These are phyloP conservation scores for Tachuris rubrigastra DNA, from an alignment of 2,113 vertebrate genomes.

Conservation along the genomic window DNA sequence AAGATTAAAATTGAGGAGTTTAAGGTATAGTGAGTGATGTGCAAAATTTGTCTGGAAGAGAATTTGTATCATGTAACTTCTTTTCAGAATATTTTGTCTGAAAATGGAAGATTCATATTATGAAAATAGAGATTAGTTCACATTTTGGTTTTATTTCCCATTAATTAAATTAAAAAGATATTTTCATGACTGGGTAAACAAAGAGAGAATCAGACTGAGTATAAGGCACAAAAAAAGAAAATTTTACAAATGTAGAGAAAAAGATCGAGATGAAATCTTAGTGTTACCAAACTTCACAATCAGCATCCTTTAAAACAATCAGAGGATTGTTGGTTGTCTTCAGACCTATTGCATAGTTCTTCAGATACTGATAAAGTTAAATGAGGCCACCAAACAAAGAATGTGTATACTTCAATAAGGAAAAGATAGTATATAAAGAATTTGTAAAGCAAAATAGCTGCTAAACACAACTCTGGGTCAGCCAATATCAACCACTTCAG, in stretches of 20 bases:
- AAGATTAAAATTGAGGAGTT: not conserved
- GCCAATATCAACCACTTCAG: not conserved
- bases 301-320: not conserved
- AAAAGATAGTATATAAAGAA: not conserved
- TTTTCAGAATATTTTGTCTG: not conserved
- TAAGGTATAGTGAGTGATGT: not conserved
- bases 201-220: not conserved
- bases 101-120: not conserved
- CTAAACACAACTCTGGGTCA: not conserved
- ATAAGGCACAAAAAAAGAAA: not conserved
- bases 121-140: not conserved
- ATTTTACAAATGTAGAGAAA: not conserved
- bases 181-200: not conserved
- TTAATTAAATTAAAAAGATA: not conserved
- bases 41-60: not conserved
- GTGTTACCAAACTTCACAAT: not conserved
- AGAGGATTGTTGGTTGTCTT: not conserved
- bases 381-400: not conserved
- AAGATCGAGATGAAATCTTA: not conserved
- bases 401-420: not conserved
- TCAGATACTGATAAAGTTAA: not conserved
- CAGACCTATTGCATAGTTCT: not conserved
- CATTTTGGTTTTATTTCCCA: not conserved
- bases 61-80: not conserved
- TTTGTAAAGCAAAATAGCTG: not conserved